Percentiles rank a stretch among this genome's conserved stretches.
Conservation (phyloP, 2,113 vertebrate genomes). For the Clinocottus analis region DNA sequence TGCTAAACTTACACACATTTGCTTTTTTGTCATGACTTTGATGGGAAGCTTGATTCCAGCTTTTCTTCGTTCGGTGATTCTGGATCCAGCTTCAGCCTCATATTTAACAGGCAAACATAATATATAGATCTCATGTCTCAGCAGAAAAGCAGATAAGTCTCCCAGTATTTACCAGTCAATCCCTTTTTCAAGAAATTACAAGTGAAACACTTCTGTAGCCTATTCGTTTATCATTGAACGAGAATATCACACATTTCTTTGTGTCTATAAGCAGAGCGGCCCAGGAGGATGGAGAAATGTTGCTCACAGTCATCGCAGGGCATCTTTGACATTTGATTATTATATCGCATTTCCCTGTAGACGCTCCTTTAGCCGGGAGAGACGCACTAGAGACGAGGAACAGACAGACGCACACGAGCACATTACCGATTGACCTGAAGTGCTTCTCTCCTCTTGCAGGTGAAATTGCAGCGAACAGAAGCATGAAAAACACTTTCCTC, state of each 20-base stretch:
- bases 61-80: background rate
- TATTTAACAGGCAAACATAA: background rate
- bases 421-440: background rate
- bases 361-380: background rate
- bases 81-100: background rate
- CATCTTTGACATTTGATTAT: constrained; percentile 55
- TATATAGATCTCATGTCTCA: background rate
- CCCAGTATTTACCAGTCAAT: background rate
- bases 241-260: constrained; percentile 5
- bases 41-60: background rate
- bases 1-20: background rate
- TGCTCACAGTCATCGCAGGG: constrained; percentile 35
- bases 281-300: constrained; percentile 19
- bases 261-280: constrained; percentile 2
- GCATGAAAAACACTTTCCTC: background rate
- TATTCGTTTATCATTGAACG: constrained; percentile 13
- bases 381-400: background rate
- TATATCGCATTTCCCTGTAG: constrained; percentile 38
- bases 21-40: background rate
- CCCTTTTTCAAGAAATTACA: background rate
- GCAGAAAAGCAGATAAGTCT: background rate
- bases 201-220: background rate
- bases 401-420: background rate
- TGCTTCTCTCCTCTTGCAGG: constrained; percentile 7
- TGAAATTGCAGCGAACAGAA: background rate